Conservation (phyloP, 2,888 invertebrate genomes). For the Nephrotoma flavescens region DNA sequence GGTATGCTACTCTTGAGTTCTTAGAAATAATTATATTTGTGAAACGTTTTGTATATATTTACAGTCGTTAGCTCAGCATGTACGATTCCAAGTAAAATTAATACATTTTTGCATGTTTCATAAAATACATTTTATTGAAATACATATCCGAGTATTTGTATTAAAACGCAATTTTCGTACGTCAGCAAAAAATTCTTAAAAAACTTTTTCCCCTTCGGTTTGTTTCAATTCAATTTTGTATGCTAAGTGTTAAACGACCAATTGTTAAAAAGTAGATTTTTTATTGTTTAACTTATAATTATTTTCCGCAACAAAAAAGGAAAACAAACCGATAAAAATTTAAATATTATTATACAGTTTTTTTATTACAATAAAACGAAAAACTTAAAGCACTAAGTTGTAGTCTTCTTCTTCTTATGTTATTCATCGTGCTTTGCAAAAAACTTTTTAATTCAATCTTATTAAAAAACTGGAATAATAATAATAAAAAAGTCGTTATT, state of each 20-base stretch:
- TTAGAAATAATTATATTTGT: no score
- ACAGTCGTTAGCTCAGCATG: no score
- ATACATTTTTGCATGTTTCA: no score
- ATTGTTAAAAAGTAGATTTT: background rate
- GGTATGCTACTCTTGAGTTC: no score
- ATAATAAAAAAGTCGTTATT: background rate
- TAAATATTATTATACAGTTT: background rate
- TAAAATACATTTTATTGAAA: no score
- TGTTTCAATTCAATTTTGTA: background rate
- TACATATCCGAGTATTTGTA: no score
- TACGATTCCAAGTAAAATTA: no score
- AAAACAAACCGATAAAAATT: background rate
- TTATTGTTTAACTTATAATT: background rate
- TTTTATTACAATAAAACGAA: background rate
- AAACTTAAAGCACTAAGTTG: background rate
- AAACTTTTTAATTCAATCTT: background rate
- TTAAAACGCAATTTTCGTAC: no score
- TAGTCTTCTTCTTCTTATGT: background rate
- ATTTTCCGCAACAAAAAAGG: background rate
- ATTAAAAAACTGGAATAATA: background rate
- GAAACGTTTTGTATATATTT: no score
- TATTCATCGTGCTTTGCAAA: background rate
- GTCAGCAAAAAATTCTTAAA: no score
- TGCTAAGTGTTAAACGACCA: background rate
- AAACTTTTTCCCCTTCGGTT: background rate